These are phyloP conservation scores for Formica aserva DNA, from an alignment of 2,888 invertebrate genomes.

Conservation along the genomic window DNA sequence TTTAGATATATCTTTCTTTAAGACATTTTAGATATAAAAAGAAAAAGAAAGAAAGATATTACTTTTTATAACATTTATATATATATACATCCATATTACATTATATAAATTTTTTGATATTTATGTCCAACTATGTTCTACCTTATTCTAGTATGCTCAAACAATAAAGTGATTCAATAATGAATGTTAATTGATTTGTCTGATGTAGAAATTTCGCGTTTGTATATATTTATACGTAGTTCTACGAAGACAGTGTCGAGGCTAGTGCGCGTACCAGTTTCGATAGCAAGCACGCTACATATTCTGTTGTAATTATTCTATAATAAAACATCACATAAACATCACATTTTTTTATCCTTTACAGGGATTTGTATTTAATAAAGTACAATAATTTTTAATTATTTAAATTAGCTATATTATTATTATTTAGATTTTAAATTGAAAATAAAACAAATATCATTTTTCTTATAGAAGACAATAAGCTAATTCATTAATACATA, in stretches of 20 bases:
- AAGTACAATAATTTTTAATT: neutral
- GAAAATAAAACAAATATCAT: neutral
- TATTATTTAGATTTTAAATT: neutral
- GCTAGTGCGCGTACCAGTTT: slow-evolving; percentile 30
- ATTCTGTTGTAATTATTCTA: neutral
- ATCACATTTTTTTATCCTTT: neutral
- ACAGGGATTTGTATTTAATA: neutral
- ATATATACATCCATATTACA: neutral
- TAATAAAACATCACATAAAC: neutral
- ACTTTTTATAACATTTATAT: neutral
- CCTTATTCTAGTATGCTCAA: neutral
- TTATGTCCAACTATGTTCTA: neutral
- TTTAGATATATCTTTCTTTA: neutral
- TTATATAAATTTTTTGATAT: neutral
- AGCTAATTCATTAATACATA: neutral
- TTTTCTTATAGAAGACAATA: neutral
- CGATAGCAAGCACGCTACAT: neutral
- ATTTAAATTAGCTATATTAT: slow-evolving; percentile 1
- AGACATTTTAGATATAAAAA: neutral
- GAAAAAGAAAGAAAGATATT: neutral
- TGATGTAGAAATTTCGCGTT: slow-evolving; percentile 17
- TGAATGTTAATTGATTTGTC: slow-evolving; percentile 36
- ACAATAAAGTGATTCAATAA: neutral
- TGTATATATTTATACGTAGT: slow-evolving; percentile 13
- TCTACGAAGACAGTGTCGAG: slow-evolving; percentile 36